These are phyloP conservation scores for Drosophila tripunctata DNA, from an alignment of 2,888 invertebrate genomes.

Conservation along the genomic window DNA sequence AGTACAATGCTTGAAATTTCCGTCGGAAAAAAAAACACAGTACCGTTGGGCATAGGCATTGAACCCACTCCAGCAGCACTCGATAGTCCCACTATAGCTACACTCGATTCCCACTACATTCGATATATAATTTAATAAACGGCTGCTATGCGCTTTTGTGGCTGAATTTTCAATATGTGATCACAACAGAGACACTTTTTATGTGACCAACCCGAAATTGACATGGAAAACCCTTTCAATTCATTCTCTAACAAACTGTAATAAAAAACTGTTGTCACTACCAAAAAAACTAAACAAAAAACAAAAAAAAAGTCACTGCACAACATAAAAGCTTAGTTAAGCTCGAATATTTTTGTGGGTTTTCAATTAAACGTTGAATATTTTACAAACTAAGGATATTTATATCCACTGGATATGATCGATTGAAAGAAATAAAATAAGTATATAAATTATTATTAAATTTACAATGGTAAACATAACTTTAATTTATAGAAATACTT, in stretches of 20 bases:
- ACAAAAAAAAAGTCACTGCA: too few relatives aligned
- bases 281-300: background rate
- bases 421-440: background rate
- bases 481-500: too few relatives aligned
- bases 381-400: conserved; percentile 31
- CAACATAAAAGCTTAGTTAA: conserved; percentile 16
- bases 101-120: conserved; percentile 10
- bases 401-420: background rate
- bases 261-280: background rate
- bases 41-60: conserved; percentile 19
- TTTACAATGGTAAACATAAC: too few relatives aligned
- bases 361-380: conserved; percentile 25
- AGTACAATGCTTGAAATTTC: conserved; percentile 36
- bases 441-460: background rate
- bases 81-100: conserved; percentile 9
- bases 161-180: conserved; percentile 17
- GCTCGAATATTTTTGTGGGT: conserved; percentile 26
- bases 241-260: conserved; percentile 29
- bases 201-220: conserved; percentile 18
- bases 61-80: background rate
- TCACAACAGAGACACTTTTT: conserved; percentile 28
- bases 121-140: conserved; percentile 54
- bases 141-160: conserved; percentile 41
- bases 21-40: conserved; percentile 50
- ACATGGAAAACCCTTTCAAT: conserved; percentile 33